Conservation (phyloP, 1,140 invertebrate genomes). For the Bathynomus jamesi region DNA sequence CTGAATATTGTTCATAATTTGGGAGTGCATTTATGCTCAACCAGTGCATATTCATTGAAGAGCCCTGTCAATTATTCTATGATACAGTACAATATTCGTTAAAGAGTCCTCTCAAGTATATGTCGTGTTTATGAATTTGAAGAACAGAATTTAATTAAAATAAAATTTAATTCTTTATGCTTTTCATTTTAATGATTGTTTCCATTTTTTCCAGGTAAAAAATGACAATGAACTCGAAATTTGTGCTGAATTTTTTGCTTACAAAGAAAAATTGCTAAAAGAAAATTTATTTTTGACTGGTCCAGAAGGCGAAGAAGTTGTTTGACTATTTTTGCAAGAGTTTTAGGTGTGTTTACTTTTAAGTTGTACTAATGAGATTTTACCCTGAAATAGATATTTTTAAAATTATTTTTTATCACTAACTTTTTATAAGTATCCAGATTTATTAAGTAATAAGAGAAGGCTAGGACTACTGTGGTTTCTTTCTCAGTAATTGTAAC, state of each 20-base stretch:
- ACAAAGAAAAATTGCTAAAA: slow-evolving; percentile 9
- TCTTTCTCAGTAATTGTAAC: neutral
- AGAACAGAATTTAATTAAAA: too few species aligned
- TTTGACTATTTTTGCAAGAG: slow-evolving; percentile 5
- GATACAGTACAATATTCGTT: too few species aligned
- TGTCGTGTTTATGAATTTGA: too few species aligned
- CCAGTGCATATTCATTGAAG: too few species aligned
- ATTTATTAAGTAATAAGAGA: neutral
- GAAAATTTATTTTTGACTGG: slow-evolving; percentile 6
- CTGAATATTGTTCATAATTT: too few species aligned
- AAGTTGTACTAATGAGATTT: neutral
- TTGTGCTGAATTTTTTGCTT: neutral
- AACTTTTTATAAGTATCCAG: neutral
- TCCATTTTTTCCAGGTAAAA: neutral
- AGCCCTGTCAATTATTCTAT: too few species aligned
- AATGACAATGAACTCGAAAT: slow-evolving; percentile 2
- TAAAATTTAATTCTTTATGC: too few species aligned
- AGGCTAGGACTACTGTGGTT: neutral
- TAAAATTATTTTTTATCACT: neutral
- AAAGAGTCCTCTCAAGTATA: too few species aligned
- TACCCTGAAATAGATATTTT: neutral
- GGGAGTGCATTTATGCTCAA: too few species aligned
- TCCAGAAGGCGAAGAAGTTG: neutral
- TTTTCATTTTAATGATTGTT: too few species aligned
- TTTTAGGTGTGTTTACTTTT: neutral